Percentiles rank a stretch among this genome's conserved stretches.
Evolutionary conservation across 2,797 vertebrate genomes (phyloP).

Genomic region (Coregonus suidteri): DNA sequence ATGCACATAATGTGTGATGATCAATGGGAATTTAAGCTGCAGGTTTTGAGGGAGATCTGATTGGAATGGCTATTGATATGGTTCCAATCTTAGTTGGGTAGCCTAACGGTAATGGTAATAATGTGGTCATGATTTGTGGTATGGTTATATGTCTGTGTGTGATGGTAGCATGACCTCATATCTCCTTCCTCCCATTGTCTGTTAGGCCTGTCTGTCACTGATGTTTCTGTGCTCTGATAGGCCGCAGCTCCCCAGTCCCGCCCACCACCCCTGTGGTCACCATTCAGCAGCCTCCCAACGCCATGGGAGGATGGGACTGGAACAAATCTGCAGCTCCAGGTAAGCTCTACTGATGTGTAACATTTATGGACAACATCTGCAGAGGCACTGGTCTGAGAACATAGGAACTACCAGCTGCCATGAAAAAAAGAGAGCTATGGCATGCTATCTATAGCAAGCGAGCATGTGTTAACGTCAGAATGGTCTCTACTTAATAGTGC

Average conservation of each 20-base stretch:
- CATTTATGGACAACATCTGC: background rate
- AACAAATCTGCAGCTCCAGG: conserved; percentile 79
- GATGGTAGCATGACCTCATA: background rate
- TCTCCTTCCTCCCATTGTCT: no score
- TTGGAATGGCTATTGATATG: background rate
- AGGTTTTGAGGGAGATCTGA: background rate
- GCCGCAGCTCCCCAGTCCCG: conserved; percentile 80
- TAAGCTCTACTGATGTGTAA: conserved; percentile 29
- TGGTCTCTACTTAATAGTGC: conserved; percentile 9
- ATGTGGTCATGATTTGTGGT: background rate
- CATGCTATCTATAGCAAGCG: background rate
- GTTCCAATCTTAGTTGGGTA: background rate
- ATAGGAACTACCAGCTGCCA: background rate
- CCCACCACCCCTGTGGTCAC: conserved; percentile 88
- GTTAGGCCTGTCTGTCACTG: conserved; percentile 11
- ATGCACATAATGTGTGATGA: conserved; percentile 14
- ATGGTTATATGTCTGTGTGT: no score
- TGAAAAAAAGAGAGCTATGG: no score
- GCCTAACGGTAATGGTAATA: background rate
- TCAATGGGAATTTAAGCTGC: conserved; percentile 11
- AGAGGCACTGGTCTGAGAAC: background rate
- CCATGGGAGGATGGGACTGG: conserved; percentile 93
- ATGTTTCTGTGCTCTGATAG: conserved; percentile 57
- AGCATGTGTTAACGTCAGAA: background rate
- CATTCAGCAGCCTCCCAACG: conserved; percentile 88